Conservation (phyloP, 1,140 invertebrate genomes). For the Drosophila albomicans region DNA sequence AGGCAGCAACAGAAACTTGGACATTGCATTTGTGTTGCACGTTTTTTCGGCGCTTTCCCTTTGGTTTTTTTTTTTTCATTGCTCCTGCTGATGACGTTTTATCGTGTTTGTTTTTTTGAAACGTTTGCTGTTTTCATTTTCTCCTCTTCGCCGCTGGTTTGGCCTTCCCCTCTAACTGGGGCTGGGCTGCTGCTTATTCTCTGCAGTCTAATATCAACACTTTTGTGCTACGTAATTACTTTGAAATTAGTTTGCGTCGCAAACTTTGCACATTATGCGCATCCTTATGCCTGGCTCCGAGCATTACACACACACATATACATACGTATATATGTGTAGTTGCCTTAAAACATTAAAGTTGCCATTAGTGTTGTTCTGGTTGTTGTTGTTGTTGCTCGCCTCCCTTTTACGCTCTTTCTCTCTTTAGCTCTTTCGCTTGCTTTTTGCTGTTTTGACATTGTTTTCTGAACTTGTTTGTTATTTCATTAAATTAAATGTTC, state of each 20-base stretch:
- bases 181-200: slow-evolving; percentile 27
- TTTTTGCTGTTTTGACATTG: slow-evolving; percentile 70
- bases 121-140: slow-evolving; percentile 23
- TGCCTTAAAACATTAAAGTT: slow-evolving; percentile 74
- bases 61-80: slow-evolving; percentile 44
- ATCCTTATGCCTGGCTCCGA: slow-evolving; percentile 70
- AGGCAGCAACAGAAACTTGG: slow-evolving; percentile 9
- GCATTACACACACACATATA: slow-evolving; percentile 37
- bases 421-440: slow-evolving; percentile 25
- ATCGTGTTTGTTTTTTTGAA: slow-evolving; percentile 70
- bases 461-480: slow-evolving; percentile 70
- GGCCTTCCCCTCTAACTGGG: neutral
- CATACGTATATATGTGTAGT: slow-evolving; percentile 21
- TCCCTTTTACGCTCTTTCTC: slow-evolving; percentile 1
- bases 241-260: slow-evolving; percentile 83
- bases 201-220: slow-evolving; percentile 82
- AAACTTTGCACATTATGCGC: slow-evolving; percentile 83
- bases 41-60: slow-evolving; percentile 28
- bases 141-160: neutral
- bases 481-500: slow-evolving; percentile 81
- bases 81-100: slow-evolving; percentile 73
- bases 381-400: slow-evolving; percentile 27
- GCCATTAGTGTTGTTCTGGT: slow-evolving; percentile 63
- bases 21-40: slow-evolving; percentile 37
- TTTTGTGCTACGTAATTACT: slow-evolving; percentile 83